Conservation (phyloP, 2,797 vertebrate species). For the Anguilla anguilla region DNA sequence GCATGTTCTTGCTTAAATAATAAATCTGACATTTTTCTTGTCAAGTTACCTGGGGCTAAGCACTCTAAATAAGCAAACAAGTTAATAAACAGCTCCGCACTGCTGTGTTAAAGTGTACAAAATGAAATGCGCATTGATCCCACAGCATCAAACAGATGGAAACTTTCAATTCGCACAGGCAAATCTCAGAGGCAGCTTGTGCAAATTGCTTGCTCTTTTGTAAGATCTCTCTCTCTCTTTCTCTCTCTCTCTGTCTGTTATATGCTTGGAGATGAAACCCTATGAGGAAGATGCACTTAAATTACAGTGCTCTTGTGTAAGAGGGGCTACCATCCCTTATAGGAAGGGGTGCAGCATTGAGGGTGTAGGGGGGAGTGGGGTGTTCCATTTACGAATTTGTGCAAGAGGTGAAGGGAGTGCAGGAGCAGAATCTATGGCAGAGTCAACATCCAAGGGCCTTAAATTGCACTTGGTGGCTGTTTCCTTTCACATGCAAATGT, state of each 20-base stretch:
- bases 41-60: conserved; percentile 46
- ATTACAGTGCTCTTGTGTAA: conserved; percentile 21
- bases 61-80: conserved; percentile 49
- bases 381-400: conserved; percentile 20
- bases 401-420: too few species aligned
- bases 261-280: conserved; percentile 30
- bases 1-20: conserved; percentile 54
- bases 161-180: conserved; percentile 51
- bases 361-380: not conserved
- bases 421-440: conserved; percentile 34
- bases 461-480: conserved; percentile 63
- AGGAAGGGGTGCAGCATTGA: not conserved
- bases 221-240: not conserved
- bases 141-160: conserved; percentile 51
- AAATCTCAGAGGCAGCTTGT: conserved; percentile 31
- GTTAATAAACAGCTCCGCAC: conserved; percentile 41
- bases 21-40: conserved; percentile 25
- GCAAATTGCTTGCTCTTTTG: not conserved
- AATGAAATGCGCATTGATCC: conserved; percentile 47
- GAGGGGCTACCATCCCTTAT: not conserved
- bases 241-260: not conserved
- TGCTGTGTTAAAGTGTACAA: conserved; percentile 43
- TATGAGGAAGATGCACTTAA: conserved; percentile 15
- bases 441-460: conserved; percentile 50
- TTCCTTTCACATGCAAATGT: conserved; percentile 72